A percentile compares a stretch with the other conserved stretches of the same genome.
Evolutionary conservation across 2,888 invertebrate genomes (phyloP).

Genomic region (Beris chalybata): DNA sequence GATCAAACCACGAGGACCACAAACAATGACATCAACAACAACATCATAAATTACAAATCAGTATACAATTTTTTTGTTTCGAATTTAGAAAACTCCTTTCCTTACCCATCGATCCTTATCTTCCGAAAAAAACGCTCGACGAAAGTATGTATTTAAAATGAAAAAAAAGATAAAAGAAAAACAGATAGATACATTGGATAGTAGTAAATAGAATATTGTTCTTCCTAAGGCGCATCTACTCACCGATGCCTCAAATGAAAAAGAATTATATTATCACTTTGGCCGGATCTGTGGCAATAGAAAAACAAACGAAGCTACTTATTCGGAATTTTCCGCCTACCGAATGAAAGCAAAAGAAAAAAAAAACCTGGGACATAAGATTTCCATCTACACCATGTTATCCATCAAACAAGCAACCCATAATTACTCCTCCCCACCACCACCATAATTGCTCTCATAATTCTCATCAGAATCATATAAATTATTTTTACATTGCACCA

Average conservation of each 20-base stretch:
- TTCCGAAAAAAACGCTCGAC: background rate
- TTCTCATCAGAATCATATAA: constrained; percentile 34
- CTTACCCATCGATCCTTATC: background rate
- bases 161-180: constrained; percentile 5
- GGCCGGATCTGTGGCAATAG: no score
- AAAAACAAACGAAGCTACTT: no score
- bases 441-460: constrained; percentile 10
- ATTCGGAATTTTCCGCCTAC: no score
- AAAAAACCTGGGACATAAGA: background rate
- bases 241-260: no score
- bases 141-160: background rate
- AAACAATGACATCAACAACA: constrained; percentile 41
- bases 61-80: background rate
- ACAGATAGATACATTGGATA: background rate
- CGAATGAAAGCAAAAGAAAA: background rate
- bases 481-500: constrained; percentile 37
- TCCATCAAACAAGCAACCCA: background rate
- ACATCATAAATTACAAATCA: constrained; percentile 15
- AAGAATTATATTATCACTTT: no score
- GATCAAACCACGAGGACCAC: constrained; percentile 71
- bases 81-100: background rate
- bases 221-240: no score
- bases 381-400: background rate
- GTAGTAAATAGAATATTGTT: no score
- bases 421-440: background rate